Evolutionary conservation across 2,113 vertebrate species (phyloP).

Genomic region (Paedocypris sp.): DNA sequence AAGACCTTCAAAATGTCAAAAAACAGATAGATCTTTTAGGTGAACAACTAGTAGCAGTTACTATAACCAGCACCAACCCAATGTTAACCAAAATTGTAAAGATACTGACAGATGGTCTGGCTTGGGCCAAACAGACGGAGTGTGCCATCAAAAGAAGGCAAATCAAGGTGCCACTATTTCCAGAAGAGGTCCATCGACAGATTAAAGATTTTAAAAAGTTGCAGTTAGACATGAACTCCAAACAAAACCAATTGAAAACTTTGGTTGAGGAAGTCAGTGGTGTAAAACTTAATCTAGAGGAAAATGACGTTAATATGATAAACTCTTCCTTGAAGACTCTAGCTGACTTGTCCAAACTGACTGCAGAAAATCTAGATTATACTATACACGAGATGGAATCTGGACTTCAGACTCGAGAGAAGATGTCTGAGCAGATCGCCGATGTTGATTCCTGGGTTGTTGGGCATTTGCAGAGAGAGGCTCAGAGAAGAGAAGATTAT

Average conservation of each 20-base stretch:
- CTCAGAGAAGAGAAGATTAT: conserved; percentile 18
- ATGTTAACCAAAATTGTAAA: conserved; percentile 55
- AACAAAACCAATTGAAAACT: conserved; percentile 55
- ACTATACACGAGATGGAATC: conserved; percentile 66
- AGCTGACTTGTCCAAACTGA: conserved; percentile 62
- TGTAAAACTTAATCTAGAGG: conserved; percentile 50
- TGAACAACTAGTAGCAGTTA: conserved; percentile 42
- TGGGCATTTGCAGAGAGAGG: conserved; percentile 43
- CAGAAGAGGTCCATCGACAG: conserved; percentile 68
- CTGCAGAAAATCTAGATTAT: conserved; percentile 58
- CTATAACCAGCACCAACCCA: conserved; percentile 43
- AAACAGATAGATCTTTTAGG: conserved; percentile 49
- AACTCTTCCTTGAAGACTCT: conserved; percentile 56
- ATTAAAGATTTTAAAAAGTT: conserved; percentile 65
- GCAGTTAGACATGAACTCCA: conserved; percentile 59
- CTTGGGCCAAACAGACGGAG: conserved; percentile 66
- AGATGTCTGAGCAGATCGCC: conserved; percentile 61
- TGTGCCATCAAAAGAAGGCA: conserved; percentile 47
- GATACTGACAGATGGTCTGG: conserved; percentile 63
- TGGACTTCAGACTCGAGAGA: conserved; percentile 69
- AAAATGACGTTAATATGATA: conserved; percentile 54
- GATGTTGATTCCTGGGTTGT: conserved; percentile 65
- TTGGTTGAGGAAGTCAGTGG: conserved; percentile 60
- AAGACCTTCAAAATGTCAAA: conserved; percentile 55
- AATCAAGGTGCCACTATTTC: conserved; percentile 64